phyloP scores from a whole-genome alignment of 2,888 invertebrate genomes.

The Plusia festucae region DNA sequence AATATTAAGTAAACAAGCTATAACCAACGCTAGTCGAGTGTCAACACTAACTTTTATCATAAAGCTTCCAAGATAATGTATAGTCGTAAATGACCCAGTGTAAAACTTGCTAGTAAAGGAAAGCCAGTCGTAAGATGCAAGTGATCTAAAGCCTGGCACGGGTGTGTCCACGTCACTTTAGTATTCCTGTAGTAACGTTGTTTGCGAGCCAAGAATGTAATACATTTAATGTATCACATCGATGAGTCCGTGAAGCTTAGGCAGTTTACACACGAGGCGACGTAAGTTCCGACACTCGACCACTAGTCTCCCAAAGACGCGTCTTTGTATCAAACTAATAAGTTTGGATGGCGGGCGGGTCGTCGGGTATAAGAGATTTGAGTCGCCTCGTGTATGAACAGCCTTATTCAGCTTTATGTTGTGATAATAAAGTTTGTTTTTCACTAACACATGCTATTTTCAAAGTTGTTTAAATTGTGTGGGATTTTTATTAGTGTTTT shows the following conservation, averaged over 20 bases:
- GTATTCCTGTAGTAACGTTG: conserved; percentile 69
- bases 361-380: too few species aligned
- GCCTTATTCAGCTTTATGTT: conserved; percentile 18
- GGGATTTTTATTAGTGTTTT: not conserved
- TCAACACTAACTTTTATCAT: not conserved
- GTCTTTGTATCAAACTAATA: too few species aligned
- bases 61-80: conserved; percentile 1
- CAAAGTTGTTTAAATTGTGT: conserved; percentile 5
- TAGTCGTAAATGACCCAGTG: not conserved
- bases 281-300: too few species aligned
- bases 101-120: conserved; percentile 17
- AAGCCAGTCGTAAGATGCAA: conserved; percentile 3
- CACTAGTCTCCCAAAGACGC: too few species aligned
- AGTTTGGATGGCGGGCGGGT: too few species aligned
- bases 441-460: conserved; percentile 21
- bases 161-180: conserved; percentile 55
- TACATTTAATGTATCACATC: conserved; percentile 78
- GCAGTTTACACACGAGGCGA: too few species aligned
- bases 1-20: not conserved
- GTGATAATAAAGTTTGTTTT: conserved; percentile 26
- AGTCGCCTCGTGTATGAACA: too few species aligned
- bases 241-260: conserved; percentile 66
- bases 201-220: conserved; percentile 82
- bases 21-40: not conserved
- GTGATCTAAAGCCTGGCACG: not conserved